Evolutionary conservation across 2,113 vertebrate genomes (phyloP).

Genomic region (Colistium nudipinnis): DNA sequence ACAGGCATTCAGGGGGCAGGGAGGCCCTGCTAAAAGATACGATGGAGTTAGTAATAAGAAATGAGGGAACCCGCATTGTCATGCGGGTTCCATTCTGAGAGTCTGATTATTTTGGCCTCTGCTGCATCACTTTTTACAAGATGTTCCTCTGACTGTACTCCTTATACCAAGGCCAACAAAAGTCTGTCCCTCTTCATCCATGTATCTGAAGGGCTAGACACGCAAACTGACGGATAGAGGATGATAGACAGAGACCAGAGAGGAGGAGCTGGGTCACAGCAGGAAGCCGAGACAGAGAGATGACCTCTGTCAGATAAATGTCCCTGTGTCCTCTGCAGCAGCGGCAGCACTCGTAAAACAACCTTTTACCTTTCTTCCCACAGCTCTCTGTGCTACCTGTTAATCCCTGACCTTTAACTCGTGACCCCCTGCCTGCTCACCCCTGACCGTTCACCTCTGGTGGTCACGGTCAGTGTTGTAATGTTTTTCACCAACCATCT

Average conservation of each 20-base stretch:
- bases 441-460: conserved; percentile 57
- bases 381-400: conserved; percentile 84
- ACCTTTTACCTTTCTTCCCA: conserved; percentile 85
- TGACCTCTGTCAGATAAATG: conserved; percentile 29
- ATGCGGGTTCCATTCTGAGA: too few species aligned
- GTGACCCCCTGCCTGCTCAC: conserved; percentile 50
- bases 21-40: background rate
- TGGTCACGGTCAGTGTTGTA: conserved; percentile 58
- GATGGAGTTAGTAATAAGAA: too few species aligned
- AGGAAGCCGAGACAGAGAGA: conserved; percentile 47
- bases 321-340: conserved; percentile 84
- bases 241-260: conserved; percentile 45
- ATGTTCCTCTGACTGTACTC: too few species aligned
- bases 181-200: background rate
- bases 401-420: conserved; percentile 87
- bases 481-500: conserved; percentile 31
- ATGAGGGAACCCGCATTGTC: too few species aligned
- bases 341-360: conserved; percentile 86
- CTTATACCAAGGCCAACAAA: too few species aligned
- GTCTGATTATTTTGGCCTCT: too few species aligned
- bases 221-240: conserved; percentile 28
- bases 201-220: background rate
- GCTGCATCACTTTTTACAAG: too few species aligned
- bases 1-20: background rate
- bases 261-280: conserved; percentile 50